Conservation (phyloP, 2,888 invertebrate genomes). For the Epistrophe eligans region DNA sequence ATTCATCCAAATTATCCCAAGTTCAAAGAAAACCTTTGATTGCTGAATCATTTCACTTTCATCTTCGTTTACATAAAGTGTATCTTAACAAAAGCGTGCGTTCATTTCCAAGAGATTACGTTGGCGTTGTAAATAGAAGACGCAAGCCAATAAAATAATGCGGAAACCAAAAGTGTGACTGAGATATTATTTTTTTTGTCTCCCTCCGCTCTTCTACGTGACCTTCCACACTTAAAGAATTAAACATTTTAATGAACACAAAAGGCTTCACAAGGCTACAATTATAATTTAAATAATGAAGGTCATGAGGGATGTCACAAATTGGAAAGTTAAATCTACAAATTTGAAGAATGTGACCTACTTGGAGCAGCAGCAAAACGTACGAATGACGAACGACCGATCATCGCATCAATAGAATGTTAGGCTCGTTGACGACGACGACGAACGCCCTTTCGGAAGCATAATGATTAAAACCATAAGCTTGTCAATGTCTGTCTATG, state of each 20-base stretch:
- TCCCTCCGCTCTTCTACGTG: background rate
- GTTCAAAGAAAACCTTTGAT: background rate
- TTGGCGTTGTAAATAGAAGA: background rate
- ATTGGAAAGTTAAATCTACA: background rate
- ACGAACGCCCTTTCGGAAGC: slow-evolving; percentile 33
- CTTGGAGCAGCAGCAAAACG: background rate
- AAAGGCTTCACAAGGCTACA: background rate
- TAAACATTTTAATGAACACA: slow-evolving; percentile 3
- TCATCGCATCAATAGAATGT: slow-evolving; percentile 22
- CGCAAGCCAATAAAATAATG: background rate
- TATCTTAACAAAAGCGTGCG: background rate
- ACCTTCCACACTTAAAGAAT: slow-evolving; percentile 14
- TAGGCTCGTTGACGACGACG: slow-evolving; percentile 9
- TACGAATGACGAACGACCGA: background rate
- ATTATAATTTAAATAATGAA: slow-evolving; percentile 6
- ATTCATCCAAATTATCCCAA: background rate
- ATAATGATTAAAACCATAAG: slow-evolving; percentile 50
- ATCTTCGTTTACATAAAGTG: background rate
- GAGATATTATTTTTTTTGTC: background rate
- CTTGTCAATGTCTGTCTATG: slow-evolving; percentile 18
- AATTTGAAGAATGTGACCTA: slow-evolving; percentile 30
- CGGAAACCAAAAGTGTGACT: background rate
- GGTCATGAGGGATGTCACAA: slow-evolving; percentile 25
- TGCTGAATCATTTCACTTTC: slow-evolving; percentile 28
- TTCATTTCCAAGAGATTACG: background rate